Conservation (phyloP, 2,797 vertebrate species). For the Premnoplex brunnescens region DNA sequence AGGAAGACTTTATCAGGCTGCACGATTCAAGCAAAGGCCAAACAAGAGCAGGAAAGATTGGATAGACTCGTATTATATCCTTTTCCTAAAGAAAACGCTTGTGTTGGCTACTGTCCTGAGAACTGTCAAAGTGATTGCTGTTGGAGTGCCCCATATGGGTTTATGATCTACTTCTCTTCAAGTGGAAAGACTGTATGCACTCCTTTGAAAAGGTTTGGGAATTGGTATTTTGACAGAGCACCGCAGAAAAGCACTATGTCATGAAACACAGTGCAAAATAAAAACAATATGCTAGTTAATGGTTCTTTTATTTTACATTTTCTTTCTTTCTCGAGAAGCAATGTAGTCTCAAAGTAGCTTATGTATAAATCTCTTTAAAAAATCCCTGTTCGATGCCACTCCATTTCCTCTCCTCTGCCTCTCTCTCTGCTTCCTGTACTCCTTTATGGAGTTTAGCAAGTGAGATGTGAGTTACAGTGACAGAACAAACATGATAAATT, state of each 20-base stretch:
- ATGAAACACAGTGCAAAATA: neutral
- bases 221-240: constrained; percentile 26
- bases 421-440: neutral
- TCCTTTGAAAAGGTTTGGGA: neutral
- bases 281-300: constrained; percentile 20
- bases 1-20: neutral
- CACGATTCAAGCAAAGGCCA: neutral
- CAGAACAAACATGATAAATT: constrained; percentile 71
- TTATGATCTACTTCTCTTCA: constrained; percentile 34
- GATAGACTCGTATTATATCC: neutral
- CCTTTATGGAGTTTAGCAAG: constrained; percentile 29
- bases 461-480: constrained; percentile 55
- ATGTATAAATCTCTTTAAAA: constrained; percentile 32
- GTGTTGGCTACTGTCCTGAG: neutral
- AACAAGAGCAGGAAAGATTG: neutral
- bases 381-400: neutral
- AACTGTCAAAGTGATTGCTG: neutral
- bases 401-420: constrained; percentile 6
- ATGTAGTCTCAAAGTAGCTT: neutral
- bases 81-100: constrained; percentile 1
- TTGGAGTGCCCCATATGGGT: neutral
- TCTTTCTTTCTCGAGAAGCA: neutral
- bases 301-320: constrained; percentile 29
- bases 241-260: constrained; percentile 20
- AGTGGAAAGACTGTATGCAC: constrained; percentile 6